phyloP scores from a whole-genome alignment of 2,888 invertebrate genomes.

The Chesias legatella region DNA sequence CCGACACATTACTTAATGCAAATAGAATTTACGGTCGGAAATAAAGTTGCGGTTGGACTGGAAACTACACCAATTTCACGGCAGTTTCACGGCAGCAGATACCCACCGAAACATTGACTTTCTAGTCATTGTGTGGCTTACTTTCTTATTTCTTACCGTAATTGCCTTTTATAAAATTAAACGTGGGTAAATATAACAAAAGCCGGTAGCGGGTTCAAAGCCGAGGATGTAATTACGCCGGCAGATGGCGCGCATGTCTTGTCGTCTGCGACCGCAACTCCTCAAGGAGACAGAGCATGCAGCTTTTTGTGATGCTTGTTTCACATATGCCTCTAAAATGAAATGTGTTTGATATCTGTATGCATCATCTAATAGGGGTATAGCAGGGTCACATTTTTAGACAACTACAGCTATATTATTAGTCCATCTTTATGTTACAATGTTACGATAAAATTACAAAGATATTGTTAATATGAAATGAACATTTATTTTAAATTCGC shows the following conservation, averaged over 20 bases:
- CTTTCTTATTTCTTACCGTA: slow-evolving; percentile 69
- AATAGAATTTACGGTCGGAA: slow-evolving; percentile 37
- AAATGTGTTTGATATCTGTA: background rate
- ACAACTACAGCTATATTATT: no score
- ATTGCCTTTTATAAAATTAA: slow-evolving; percentile 65
- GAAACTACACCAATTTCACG: slow-evolving; percentile 66
- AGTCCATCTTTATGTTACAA: no score
- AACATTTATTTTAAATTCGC: no score
- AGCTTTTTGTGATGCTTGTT: slow-evolving; percentile 13
- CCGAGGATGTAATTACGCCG: slow-evolving; percentile 69
- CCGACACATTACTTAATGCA: slow-evolving; percentile 20
- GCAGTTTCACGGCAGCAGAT: slow-evolving; percentile 51
- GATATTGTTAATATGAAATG: no score
- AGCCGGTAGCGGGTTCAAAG: slow-evolving; percentile 55
- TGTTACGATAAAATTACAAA: no score
- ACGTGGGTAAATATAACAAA: slow-evolving; percentile 52
- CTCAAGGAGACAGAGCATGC: slow-evolving; percentile 15
- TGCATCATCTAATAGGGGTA: no score
- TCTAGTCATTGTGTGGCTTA: slow-evolving; percentile 66
- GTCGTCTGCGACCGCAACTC: slow-evolving; percentile 38
- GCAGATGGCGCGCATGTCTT: slow-evolving; percentile 63
- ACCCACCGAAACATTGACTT: slow-evolving; percentile 51
- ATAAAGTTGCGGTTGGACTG: slow-evolving; percentile 54
- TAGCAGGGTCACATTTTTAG: no score
- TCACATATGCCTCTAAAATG: slow-evolving; percentile 25